phyloP scores from a whole-genome alignment of 1,140 invertebrate genomes.

The Lycorma delicatula region DNA sequence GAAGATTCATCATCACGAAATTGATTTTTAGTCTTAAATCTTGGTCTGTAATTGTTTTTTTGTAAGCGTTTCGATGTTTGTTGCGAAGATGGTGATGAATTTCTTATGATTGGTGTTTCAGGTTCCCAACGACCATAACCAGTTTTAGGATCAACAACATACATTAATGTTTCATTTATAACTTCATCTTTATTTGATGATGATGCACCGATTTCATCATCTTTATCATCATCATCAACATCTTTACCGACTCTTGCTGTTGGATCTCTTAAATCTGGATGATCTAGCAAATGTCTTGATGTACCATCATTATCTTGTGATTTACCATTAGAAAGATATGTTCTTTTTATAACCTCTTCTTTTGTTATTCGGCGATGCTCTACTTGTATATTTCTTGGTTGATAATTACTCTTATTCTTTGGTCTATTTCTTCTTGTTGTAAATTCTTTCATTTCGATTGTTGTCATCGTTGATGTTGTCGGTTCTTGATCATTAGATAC shows the following conservation, averaged over 20 bases:
- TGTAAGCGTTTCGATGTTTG: too few species aligned
- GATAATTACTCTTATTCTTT: not conserved
- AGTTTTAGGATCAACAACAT: constrained; percentile 25
- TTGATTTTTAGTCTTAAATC: too few species aligned
- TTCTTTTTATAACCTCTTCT: constrained; percentile 19
- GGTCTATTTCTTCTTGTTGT: not conserved
- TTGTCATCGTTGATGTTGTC: not conserved
- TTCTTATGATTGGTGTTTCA: too few species aligned
- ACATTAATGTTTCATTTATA: constrained; percentile 23
- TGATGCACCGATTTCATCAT: not conserved
- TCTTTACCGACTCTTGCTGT: not conserved
- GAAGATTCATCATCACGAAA: too few species aligned
- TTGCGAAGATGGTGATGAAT: too few species aligned
- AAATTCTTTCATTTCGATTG: not conserved
- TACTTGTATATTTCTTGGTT: constrained; percentile 16
- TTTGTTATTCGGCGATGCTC: constrained; percentile 14
- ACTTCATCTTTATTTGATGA: constrained; percentile 8
- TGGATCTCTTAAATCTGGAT: constrained; percentile 14
- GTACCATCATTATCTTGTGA: constrained; percentile 8
- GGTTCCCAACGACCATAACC: constrained; percentile 25
- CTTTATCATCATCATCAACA: not conserved
- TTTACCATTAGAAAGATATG: constrained; percentile 11
- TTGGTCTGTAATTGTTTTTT: too few species aligned
- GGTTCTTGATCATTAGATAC: not conserved
- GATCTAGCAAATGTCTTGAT: not conserved